Percentiles rank a stretch among this genome's conserved stretches.
phyloP scores from a whole-genome alignment of 2,113 vertebrate species.

The Oncorhynchus kisutch region DNA sequence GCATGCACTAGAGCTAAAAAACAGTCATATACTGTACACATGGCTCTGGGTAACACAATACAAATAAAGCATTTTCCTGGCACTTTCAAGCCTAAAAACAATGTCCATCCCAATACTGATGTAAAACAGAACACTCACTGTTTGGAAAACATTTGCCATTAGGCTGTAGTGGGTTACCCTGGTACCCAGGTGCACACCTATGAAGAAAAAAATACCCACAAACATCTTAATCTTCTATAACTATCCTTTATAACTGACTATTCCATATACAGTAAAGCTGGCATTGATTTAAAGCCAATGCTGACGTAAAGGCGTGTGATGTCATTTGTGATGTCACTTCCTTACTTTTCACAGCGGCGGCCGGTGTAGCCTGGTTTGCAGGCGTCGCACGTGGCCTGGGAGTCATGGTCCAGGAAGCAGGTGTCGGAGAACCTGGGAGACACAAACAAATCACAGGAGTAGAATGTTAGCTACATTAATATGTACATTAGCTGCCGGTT shows the following conservation, averaged over 20 bases:
- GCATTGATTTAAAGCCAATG: neutral
- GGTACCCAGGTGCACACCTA: constrained; percentile 86
- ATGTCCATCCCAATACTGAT: too few species aligned
- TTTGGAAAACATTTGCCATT: constrained; percentile 77
- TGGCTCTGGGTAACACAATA: too few species aligned
- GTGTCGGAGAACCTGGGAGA: constrained; percentile 85
- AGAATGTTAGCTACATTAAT: constrained; percentile 8
- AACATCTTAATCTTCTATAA: neutral
- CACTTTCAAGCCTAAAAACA: too few species aligned
- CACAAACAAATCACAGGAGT: neutral
- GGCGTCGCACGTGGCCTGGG: constrained; percentile 89
- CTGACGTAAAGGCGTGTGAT: neutral
- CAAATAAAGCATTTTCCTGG: too few species aligned
- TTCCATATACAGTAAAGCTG: neutral
- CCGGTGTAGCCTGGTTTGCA: constrained; percentile 86
- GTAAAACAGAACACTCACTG: constrained; percentile 48
- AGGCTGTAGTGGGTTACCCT: constrained; percentile 87
- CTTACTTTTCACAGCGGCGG: constrained; percentile 88
- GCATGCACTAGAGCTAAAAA: too few species aligned
- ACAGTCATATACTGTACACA: too few species aligned
- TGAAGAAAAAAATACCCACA: neutral
- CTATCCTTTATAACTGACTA: neutral
- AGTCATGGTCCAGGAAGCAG: constrained; percentile 90
- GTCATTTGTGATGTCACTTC: constrained; percentile 34
- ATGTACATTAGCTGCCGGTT: constrained; percentile 1